Conservation (phyloP, 2,888 invertebrate species). For the Sphaeridia pumilis region DNA sequence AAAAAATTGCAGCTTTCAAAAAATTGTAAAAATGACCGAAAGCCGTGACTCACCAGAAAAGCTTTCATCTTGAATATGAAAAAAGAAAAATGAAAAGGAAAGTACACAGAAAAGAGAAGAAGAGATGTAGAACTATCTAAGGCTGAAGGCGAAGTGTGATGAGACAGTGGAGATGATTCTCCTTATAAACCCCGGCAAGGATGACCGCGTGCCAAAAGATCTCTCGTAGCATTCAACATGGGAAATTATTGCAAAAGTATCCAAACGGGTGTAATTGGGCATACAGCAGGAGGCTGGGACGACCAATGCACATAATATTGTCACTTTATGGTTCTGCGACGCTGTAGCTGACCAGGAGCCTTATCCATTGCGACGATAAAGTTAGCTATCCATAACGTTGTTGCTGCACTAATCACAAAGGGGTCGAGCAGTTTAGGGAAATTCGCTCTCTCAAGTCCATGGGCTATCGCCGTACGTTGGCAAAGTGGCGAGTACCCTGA, state of each 20-base stretch:
- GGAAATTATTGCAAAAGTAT: constrained; percentile 13
- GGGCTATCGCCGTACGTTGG: no score
- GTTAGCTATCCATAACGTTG: no score
- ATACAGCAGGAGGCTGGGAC: background rate
- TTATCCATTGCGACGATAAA: no score
- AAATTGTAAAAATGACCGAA: no score
- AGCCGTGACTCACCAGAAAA: constrained; percentile 14
- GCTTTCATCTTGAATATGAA: constrained; percentile 10
- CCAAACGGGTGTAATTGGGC: background rate
- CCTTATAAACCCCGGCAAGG: constrained; percentile 16
- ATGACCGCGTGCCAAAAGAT: constrained; percentile 17
- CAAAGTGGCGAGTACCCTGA: no score
- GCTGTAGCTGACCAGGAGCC: background rate
- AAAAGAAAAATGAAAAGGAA: background rate
- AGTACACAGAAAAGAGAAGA: constrained; percentile 10
- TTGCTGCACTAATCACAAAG: no score
- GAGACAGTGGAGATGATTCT: constrained; percentile 1
- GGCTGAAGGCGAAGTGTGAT: constrained; percentile 15
- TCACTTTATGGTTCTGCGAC: background rate
- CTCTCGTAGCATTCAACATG: constrained; percentile 9
- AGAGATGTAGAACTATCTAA: constrained; percentile 16
- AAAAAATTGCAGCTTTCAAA: no score
- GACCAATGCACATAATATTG: background rate
- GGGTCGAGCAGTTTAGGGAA: no score
- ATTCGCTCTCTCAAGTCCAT: no score